Base-by-base conservation (phyloP, 2,888 invertebrate species). In the Nasonia oneida region DNA sequence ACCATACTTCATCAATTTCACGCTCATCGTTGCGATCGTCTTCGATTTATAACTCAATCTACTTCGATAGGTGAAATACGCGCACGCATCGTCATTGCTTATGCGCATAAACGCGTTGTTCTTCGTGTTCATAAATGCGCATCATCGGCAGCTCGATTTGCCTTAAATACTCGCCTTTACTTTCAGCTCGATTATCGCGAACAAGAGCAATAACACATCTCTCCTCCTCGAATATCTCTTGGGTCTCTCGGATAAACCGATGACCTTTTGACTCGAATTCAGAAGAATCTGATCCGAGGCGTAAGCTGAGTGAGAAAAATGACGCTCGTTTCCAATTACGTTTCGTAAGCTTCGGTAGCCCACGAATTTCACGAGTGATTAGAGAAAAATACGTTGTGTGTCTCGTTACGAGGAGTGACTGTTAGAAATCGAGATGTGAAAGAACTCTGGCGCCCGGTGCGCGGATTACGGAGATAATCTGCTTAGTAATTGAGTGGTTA, bases 331-430 rank as follows among this genome's bases (percentile, higher is more conserved):
- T 23, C 64, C 29, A 64, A 64, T 64, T 64, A n/a, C 10, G 64
- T 64, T 29, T 23, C 64, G 64, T 64, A 64, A 64, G 29, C 18
- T 33, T 64, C 64, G 64, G 64, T 29, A 64, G 64, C 64, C 57
- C 6, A 12, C 23, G 29, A 29, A 64, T 64, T 64, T 29, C 29
- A 64, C 29, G 64, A 64, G 29, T 23, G 64, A 64, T 64, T 64
- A 57, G 29, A 64, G 12, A 64, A 64, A 64, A 64, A 12, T 64
- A 29, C 64, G 2, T 64, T 10, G 64, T 4, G 23, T 4, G 23
- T 12, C 29, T 64, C 29, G 64, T 64, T 64, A 64, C 64, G 12
- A 64, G 10, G 64, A 64, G 64, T 64, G 64, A 64, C 64, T 64
- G 14, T 64, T 64, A 29, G 29, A 64, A 64, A 29, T 64, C 29